Evolutionary conservation across 2,113 vertebrate genomes (phyloP).

Genomic region (Apaloderma vittatum): DNA sequence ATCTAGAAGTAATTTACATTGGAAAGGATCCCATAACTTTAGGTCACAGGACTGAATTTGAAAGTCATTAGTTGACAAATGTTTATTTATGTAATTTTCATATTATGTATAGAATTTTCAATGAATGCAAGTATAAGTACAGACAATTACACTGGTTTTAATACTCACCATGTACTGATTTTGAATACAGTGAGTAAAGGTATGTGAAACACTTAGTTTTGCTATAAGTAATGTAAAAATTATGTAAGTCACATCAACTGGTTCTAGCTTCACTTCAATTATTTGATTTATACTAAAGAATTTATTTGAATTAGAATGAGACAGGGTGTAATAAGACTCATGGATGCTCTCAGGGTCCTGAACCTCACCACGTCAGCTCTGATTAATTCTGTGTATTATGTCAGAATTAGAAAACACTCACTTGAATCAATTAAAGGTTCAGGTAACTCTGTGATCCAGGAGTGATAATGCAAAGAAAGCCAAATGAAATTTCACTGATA

Average conservation of each 20-base stretch:
- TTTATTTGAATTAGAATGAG: neutral
- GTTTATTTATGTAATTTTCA: neutral
- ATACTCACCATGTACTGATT: rapidly evolving
- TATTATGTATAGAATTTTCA: neutral
- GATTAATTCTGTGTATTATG: neutral
- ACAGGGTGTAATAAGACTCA: neutral
- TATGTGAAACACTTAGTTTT: neutral
- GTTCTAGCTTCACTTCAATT: neutral
- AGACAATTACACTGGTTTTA: neutral
- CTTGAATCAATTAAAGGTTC: neutral
- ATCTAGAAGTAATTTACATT: neutral
- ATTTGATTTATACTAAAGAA: neutral
- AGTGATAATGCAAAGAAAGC: neutral
- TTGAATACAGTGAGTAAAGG: neutral
- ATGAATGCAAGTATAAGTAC: neutral
- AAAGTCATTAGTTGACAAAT: neutral
- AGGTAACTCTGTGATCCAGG: neutral
- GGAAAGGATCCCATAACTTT: neutral
- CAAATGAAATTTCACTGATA: neutral
- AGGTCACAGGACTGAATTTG: neutral
- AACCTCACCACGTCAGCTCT: neutral
- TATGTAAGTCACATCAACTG: neutral
- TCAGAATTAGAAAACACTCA: neutral
- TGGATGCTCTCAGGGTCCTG: neutral
- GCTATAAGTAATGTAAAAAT: neutral